phyloP scores from a whole-genome alignment of 2,888 invertebrate genomes.

The Lordiphosa andalusiaca region DNA sequence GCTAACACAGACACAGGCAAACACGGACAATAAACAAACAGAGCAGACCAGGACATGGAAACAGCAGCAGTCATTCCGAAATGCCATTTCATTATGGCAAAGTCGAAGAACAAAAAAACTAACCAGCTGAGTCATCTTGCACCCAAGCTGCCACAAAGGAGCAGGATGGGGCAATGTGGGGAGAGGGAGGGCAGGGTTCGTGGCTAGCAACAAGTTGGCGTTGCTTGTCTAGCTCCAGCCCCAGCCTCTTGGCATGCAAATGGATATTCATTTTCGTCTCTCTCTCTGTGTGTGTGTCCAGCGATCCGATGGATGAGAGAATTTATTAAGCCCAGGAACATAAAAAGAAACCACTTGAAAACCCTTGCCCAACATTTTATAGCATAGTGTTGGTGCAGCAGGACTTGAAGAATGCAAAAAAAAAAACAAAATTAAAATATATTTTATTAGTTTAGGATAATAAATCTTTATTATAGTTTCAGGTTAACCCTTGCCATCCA shows the following conservation, averaged over 20 bases:
- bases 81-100: conserved; percentile 71
- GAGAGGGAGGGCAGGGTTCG: conserved; percentile 12
- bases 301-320: conserved; percentile 11
- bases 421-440: conserved; percentile 7
- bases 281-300: conserved; percentile 6
- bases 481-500: too few relatives aligned
- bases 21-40: conserved; percentile 60
- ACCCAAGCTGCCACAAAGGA: conserved; percentile 22
- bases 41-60: conserved; percentile 49
- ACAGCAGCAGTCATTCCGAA: conserved; percentile 65
- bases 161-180: not conserved
- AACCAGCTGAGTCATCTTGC: conserved; percentile 57
- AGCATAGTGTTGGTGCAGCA: conserved; percentile 14
- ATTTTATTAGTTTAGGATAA: too few relatives aligned
- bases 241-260: conserved; percentile 53
- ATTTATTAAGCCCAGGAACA: conserved; percentile 27
- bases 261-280: conserved; percentile 40
- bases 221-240: conserved; percentile 37
- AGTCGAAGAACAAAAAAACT: conserved; percentile 30
- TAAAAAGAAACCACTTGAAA: conserved; percentile 6
- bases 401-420: not conserved
- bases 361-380: too few relatives aligned
- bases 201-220: conserved; percentile 61
- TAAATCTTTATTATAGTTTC: too few relatives aligned
- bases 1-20: conserved; percentile 9